Conservation (phyloP, 2,113 vertebrate species). For the Oryzias celebensis region DNA sequence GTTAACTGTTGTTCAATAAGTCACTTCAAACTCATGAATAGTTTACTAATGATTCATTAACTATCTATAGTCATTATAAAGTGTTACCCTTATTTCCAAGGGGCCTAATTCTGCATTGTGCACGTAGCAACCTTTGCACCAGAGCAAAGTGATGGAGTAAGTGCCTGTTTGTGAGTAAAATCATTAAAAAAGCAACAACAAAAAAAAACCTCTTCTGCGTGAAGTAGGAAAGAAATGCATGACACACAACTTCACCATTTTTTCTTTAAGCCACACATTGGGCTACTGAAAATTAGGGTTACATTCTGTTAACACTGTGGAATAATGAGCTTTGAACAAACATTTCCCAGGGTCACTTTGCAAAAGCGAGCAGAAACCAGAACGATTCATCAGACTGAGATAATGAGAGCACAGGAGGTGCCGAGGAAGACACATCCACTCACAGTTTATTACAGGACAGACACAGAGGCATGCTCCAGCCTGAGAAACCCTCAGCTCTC, state of each 20-base stretch:
- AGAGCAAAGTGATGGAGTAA: slow-evolving; percentile 19
- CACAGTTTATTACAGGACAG: slow-evolving; percentile 69
- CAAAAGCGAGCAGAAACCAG: slow-evolving; percentile 52
- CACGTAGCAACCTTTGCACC: slow-evolving; percentile 37
- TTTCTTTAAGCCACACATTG: slow-evolving; percentile 22
- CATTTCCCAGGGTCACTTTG: slow-evolving; percentile 77
- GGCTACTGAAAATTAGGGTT: slow-evolving; percentile 30
- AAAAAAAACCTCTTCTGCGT: slow-evolving; percentile 48
- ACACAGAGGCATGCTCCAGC: slow-evolving; percentile 50
- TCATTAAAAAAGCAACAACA: neutral
- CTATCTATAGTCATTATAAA: no score
- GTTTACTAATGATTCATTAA: no score
- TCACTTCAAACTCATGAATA: neutral
- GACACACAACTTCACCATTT: slow-evolving; percentile 39
- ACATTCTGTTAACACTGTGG: slow-evolving; percentile 33
- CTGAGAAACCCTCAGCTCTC: slow-evolving; percentile 41
- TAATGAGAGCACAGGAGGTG: slow-evolving; percentile 75
- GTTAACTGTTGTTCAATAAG: no score
- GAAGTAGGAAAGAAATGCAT: slow-evolving; percentile 51
- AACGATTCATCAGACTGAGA: slow-evolving; percentile 75
- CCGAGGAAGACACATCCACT: slow-evolving; percentile 58
- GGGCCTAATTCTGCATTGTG: slow-evolving; percentile 14
- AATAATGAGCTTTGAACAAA: slow-evolving; percentile 54
- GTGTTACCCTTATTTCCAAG: slow-evolving; percentile 49
- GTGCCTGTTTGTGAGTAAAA: slow-evolving; percentile 22